Conservation (phyloP, 2,888 invertebrate genomes). For the Coelogynopora nodosa region DNA sequence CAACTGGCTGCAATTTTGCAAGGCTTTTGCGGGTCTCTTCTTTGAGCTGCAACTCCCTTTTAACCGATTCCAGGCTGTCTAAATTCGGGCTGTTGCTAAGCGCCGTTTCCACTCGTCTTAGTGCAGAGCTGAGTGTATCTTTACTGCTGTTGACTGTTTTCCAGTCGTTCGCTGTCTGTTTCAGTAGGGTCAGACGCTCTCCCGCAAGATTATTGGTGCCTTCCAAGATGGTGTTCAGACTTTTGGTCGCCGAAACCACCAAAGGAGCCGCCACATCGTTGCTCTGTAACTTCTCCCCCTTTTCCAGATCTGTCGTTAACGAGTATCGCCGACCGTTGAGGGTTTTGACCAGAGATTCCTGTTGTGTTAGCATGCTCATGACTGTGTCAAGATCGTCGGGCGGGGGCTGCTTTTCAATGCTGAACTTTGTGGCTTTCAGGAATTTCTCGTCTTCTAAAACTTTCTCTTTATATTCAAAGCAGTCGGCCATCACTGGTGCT, state of each 20-base stretch:
- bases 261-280: not conserved
- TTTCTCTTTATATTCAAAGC: not conserved
- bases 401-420: not conserved
- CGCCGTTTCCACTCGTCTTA: not conserved
- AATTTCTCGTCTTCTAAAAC: not conserved
- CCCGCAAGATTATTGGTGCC: not conserved
- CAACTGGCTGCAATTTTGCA: not conserved
- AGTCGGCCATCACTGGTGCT: not conserved
- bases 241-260: not conserved
- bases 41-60: not conserved
- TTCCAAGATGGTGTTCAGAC: not conserved
- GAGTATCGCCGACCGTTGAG: slow-evolving; percentile 7
- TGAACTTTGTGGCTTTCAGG: not conserved
- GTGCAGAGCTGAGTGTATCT: not conserved
- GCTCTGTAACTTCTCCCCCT: not conserved
- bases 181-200: not conserved
- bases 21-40: not conserved
- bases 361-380: not conserved
- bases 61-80: not conserved
- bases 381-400: not conserved
- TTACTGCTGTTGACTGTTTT: not conserved
- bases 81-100: not conserved
- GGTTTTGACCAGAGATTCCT: slow-evolving; percentile 21
- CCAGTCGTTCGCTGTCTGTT: not conserved
- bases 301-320: not conserved